These are phyloP conservation scores for Eurytoma californica DNA, from an alignment of 2,888 invertebrate species.

Conservation along the genomic window DNA sequence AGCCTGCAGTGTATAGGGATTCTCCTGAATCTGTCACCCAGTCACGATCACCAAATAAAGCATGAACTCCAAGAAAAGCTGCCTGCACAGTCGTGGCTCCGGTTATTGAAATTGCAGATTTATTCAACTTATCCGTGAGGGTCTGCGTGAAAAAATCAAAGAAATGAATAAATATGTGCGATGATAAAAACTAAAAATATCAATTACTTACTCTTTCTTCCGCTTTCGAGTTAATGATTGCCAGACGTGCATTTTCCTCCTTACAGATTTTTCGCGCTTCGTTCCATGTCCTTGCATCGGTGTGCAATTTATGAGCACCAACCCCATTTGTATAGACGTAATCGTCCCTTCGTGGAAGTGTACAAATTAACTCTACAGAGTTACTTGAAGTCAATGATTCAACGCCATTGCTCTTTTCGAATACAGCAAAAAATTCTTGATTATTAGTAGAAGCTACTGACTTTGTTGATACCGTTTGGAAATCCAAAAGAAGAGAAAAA, in stretches of 20 bases:
- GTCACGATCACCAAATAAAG: background rate
- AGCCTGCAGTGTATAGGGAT: background rate
- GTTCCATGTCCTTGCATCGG: slow-evolving; percentile 53
- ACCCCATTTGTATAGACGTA: slow-evolving; percentile 62
- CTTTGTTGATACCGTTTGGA: no score
- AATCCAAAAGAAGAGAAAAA: no score
- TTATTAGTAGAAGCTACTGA: no score
- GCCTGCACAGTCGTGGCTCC: background rate
- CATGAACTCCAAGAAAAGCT: background rate
- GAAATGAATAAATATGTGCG: no score
- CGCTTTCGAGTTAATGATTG: slow-evolving; percentile 59
- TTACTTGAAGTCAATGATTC: no score
- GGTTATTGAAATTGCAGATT: background rate
- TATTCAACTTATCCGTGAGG: background rate
- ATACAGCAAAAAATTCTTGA: no score
- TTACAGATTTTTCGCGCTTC: slow-evolving; percentile 61
- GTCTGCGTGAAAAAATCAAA: background rate
- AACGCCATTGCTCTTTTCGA: no score
- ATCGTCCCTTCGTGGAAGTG: slow-evolving; percentile 54
- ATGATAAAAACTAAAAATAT: no score
- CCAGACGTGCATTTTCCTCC: slow-evolving; percentile 61
- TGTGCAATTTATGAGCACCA: slow-evolving; percentile 64
- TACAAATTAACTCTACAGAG: no score
- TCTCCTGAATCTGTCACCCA: background rate
- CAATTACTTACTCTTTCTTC: slow-evolving; percentile 57